Evolutionary conservation across 2,113 vertebrate species (phyloP), one percentile per base, ranked within the genome.

Genomic region (Indicator indicator): DNA sequence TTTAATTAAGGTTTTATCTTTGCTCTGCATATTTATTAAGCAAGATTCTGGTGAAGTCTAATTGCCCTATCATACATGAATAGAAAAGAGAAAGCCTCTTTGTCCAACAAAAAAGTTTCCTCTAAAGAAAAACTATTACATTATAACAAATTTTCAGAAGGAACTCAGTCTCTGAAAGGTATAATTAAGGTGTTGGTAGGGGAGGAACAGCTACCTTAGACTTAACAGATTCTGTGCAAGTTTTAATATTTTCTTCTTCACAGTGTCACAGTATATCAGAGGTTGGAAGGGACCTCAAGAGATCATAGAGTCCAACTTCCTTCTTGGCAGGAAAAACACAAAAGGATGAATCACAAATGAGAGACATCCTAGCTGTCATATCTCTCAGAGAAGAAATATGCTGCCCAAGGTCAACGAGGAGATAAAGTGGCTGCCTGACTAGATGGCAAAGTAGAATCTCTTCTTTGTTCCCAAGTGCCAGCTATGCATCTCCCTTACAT

Each of bases 1-100:
- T 95, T 96, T 91, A 90, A 95, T 94, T 95, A 90, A 95, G 64
- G n/a, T 86, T 95, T 92, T 90, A 60, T 80, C 38, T 90, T 95
- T 76, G 62, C 56, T 88, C n/a, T 74, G 38, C 86, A 62, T 71
- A 88, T 88, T 94, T 91, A 74, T 77, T 91, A 74, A 52, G 81
- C 72, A 76, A 77, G 46, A 63, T 94, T 91, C 64, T 88, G 28
- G 42, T 90, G 79, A 91, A 95, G 54, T 42, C 52, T 94, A 83
- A 94, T 86, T 94, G 73, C 33, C 65, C 36, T 90, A 48, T 70
- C 77, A 78, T 52, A 82, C 86, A 80, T 44, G 33, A 93, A 67
- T 6, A 83, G 42, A 67, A 90, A 80, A 83, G 55, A 77, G 46
- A 89, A 86, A 85, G 2, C 4, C 4, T 2, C n/a, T 81, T 91